phyloP scores from a whole-genome alignment of 2,113 vertebrate species.

The Neogobius melanostomus region DNA sequence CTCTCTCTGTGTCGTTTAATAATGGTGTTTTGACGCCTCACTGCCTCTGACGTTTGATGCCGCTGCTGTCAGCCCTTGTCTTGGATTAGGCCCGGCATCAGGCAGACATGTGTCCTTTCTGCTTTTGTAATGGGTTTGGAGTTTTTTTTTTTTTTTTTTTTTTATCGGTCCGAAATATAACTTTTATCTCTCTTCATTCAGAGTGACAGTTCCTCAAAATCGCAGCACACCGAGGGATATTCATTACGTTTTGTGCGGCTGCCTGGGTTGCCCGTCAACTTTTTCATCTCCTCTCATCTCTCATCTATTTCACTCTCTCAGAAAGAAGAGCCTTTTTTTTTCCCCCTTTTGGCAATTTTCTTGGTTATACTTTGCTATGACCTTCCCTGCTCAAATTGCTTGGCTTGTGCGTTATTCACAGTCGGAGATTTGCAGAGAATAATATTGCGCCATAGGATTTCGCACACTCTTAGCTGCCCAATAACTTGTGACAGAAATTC shows the following conservation, averaged over 20 bases:
- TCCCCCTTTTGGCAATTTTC: conserved; percentile 57
- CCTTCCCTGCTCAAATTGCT: conserved; percentile 79
- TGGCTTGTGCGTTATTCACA: conserved; percentile 82
- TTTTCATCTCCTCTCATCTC: conserved; percentile 79
- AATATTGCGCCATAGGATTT: conserved; percentile 77
- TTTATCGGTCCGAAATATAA: conserved; percentile 78
- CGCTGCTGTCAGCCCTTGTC: conserved; percentile 70
- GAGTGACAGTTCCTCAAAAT: conserved; percentile 80
- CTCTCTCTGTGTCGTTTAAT: conserved; percentile 46
- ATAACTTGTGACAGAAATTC: conserved; percentile 75
- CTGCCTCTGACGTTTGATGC: conserved; percentile 68
- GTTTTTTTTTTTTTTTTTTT: conserved; percentile 25
- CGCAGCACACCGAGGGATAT: conserved; percentile 77
- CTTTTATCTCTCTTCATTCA: conserved; percentile 82
- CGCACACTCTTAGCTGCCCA: conserved; percentile 77
- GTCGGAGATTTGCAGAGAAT: conserved; percentile 77
- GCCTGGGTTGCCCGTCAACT: conserved; percentile 78
- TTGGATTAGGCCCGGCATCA: conserved; percentile 77
- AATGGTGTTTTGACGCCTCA: conserved; percentile 65
- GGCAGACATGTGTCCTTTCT: conserved; percentile 77
- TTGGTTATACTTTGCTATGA: conserved; percentile 79
- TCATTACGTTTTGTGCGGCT: conserved; percentile 80
- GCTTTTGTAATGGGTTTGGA: conserved; percentile 66
- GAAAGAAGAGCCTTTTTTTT: conserved; percentile 59
- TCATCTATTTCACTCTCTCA: conserved; percentile 79